A percentile compares a stretch with the other conserved stretches of the same genome.
These are phyloP conservation scores for Lanius collurio DNA, from an alignment of 2,113 vertebrate genomes.

Conservation along the genomic window DNA sequence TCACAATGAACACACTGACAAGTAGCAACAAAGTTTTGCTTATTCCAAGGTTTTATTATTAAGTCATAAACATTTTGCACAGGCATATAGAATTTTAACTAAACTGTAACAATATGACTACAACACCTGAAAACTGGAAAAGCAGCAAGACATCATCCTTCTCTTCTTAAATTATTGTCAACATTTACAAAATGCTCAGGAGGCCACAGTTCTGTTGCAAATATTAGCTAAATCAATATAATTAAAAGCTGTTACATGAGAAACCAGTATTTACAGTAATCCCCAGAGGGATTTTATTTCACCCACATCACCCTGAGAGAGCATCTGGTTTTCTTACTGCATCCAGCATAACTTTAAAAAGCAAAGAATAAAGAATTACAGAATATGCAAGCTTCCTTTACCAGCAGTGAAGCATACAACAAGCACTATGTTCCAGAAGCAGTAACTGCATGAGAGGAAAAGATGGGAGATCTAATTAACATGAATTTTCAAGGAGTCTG, in stretches of 20 bases:
- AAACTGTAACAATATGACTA: neutral
- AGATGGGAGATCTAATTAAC: neutral
- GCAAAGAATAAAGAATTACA: neutral
- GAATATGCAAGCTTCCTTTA: neutral
- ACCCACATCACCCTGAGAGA: neutral
- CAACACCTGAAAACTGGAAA: neutral
- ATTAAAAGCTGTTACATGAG: neutral
- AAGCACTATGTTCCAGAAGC: neutral
- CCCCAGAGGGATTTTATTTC: neutral
- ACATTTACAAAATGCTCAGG: neutral
- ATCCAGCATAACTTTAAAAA: neutral
- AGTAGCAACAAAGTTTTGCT: neutral
- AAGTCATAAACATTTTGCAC: neutral
- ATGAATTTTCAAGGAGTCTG: neutral
- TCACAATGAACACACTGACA: neutral
- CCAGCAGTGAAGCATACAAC: neutral
- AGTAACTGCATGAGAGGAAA: neutral
- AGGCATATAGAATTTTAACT: neutral
- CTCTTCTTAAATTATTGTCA: neutral
- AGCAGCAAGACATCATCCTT: neutral
- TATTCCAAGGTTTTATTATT: neutral
- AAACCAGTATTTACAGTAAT: neutral
- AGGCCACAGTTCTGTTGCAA: neutral
- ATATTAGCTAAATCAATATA: neutral
- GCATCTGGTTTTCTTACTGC: neutral